Base-by-base conservation (phyloP, 2,113 vertebrate species). In the Puma concolor region DNA sequence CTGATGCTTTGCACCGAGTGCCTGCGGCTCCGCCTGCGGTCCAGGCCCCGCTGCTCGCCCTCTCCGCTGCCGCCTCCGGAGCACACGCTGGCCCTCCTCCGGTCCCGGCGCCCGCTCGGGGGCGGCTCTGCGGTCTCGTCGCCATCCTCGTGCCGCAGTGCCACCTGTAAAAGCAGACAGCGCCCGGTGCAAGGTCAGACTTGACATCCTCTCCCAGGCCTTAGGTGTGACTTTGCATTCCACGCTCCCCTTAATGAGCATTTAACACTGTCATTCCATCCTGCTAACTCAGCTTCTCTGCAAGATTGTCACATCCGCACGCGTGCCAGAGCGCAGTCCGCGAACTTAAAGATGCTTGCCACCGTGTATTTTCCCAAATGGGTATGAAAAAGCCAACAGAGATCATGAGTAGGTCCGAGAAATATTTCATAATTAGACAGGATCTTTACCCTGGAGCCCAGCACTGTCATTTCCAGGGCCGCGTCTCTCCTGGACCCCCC, bases 21-120 rank as follows among this genome's bases (percentile, higher is more conserved):
- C 96, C 99, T 99, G 81, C 99, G 99, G 98, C 99, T 99, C 85
- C 99, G 98, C 36, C 99, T 98, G 36, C 99, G 99, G 97, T 99
- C 99, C 64, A 99, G 98, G 29, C 99, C 99, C 44, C 99, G 98
- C 38, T 98, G 98, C 94, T 99, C 99, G 0, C 85, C 95, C 1
- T 0, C 8, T 98, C 99, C 17, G 69, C 99, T 9, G 76, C 98
- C 1, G 14, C 74, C 41, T 0, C 74, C 48, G 4, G 98, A 95
- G 0, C 99, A 99, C 0, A 99, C 96, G 5, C 99, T 99, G 96
- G 99, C 99, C 31, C 99, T 98, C n/a, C 99, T 97, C 29, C 99
- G 99, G 44, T 99, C 99, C 94, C 99, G 99, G 36, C 99, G 98
- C 36, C 98, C 99, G 0, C 98, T 99, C 9, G 99, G 99, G 36